phyloP scores from a whole-genome alignment of 2,113 vertebrate species.

The Rhizomys pruinosus region DNA sequence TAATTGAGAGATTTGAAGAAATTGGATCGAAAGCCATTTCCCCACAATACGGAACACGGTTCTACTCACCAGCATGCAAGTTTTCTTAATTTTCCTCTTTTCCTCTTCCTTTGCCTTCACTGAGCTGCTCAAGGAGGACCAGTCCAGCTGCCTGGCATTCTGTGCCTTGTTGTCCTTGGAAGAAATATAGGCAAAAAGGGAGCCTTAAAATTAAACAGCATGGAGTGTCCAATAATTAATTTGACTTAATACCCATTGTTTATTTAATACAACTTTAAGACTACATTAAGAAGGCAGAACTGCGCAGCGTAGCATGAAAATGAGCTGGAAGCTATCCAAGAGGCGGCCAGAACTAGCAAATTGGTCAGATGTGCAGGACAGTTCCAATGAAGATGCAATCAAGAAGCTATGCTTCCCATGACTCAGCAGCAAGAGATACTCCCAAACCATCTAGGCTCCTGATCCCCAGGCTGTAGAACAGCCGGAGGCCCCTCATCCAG shows the following conservation, averaged over 20 bases:
- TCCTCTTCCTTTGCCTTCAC: conserved; percentile 58
- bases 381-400: conserved; percentile 33
- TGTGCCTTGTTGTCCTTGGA: conserved; percentile 83
- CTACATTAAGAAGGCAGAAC: conserved; percentile 82
- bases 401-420: neutral
- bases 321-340: conserved; percentile 82
- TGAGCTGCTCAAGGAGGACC: conserved; percentile 65
- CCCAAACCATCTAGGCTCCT: neutral
- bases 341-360: conserved; percentile 73
- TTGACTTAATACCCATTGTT: conserved; percentile 85
- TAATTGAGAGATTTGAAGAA: neutral
- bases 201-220: conserved; percentile 89
- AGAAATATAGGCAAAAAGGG: conserved; percentile 87
- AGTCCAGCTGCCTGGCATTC: conserved; percentile 70
- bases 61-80: conserved; percentile 42
- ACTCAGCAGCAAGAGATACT: neutral
- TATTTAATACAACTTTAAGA: conserved; percentile 86
- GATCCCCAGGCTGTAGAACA: neutral
- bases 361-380: conserved; percentile 69
- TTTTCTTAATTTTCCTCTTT: conserved; percentile 10
- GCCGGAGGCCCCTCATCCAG: neutral
- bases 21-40: conserved; percentile 10
- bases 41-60: conserved; percentile 17
- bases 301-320: conserved; percentile 81
- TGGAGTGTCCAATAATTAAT: conserved; percentile 88